Percentiles rank a stretch among this genome's conserved stretches.
Evolutionary conservation across 2,888 invertebrate species (phyloP).

Genomic region (Ormyrus nitidulus): DNA sequence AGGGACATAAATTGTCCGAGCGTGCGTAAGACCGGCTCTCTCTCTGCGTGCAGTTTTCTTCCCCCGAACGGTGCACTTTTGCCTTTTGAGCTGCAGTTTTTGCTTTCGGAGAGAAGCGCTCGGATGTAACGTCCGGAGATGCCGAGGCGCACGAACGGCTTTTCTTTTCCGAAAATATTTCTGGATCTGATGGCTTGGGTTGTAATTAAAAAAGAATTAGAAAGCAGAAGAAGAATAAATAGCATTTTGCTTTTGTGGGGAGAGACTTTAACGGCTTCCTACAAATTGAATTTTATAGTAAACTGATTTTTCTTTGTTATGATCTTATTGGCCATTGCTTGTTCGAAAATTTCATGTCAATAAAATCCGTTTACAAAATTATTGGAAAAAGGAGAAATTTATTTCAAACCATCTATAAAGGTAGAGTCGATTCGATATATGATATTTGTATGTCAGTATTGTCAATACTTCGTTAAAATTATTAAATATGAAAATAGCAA

Average conservation of each 20-base stretch:
- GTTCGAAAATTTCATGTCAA: not conserved
- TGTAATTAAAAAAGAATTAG: too few species aligned
- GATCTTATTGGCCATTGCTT: not conserved
- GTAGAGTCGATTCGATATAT: not conserved
- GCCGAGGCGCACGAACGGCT: too few species aligned
- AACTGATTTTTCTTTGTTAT: constrained; percentile 9
- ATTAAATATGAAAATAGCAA: not conserved
- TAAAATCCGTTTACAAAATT: constrained; percentile 24
- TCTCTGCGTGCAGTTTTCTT: not conserved
- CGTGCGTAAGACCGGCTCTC: constrained; percentile 10
- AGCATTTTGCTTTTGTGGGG: too few species aligned
- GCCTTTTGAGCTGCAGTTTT: too few species aligned
- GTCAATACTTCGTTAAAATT: not conserved
- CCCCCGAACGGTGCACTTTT: too few species aligned
- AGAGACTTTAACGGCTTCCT: too few species aligned
- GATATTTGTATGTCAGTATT: constrained; percentile 13
- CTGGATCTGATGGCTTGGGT: too few species aligned
- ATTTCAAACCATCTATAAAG: not conserved
- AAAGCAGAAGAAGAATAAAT: too few species aligned
- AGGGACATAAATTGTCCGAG: constrained; percentile 26
- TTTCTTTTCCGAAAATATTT: too few species aligned
- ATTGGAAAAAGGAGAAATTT: not conserved
- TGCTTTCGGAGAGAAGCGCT: too few species aligned
- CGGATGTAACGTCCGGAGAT: too few species aligned
- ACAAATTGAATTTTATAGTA: not conserved